phyloP scores from a whole-genome alignment of 2,888 invertebrate species.

The Melieria omissa region DNA sequence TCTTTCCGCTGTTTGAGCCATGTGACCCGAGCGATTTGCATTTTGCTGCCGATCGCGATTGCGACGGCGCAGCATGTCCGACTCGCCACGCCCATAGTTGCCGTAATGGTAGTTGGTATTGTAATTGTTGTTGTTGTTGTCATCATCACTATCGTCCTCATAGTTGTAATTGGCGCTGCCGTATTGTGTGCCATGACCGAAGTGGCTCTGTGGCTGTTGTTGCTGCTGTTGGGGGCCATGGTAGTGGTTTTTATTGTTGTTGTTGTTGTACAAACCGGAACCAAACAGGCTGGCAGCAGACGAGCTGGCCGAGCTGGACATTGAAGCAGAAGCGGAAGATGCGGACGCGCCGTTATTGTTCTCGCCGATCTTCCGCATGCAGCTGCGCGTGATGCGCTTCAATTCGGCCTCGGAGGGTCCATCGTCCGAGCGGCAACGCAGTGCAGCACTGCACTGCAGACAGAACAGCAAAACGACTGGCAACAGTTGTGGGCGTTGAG shows the following conservation, averaged over 20 bases:
- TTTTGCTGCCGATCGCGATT: constrained; percentile 46
- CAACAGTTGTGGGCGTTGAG: too few relatives aligned
- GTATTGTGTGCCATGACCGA: constrained; percentile 35
- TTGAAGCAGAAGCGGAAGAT: background rate
- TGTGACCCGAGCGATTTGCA: constrained; percentile 27
- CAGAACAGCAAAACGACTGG: too few relatives aligned
- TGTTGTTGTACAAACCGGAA: constrained; percentile 4
- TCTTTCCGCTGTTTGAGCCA: too few relatives aligned
- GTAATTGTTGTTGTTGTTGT: constrained; percentile 46
- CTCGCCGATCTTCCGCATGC: constrained; percentile 67
- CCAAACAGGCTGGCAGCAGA: too few relatives aligned
- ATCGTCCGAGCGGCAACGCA: constrained; percentile 72
- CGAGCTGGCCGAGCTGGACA: background rate
- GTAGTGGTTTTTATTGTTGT: constrained; percentile 29
- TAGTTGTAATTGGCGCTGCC: constrained; percentile 25
- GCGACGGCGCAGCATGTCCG: constrained; percentile 45
- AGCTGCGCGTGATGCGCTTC: constrained; percentile 71
- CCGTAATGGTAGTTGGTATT: constrained; percentile 19
- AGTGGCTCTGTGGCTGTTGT: constrained; percentile 32
- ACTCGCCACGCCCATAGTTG: constrained; percentile 27
- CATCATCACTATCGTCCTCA: constrained; percentile 20
- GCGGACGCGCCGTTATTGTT: constrained; percentile 18
- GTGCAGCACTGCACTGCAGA: background rate
- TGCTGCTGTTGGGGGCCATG: constrained; percentile 26
- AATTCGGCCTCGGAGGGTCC: constrained; percentile 72